Percentiles rank a stretch among this genome's conserved stretches.
Evolutionary conservation across 2,797 vertebrate genomes (phyloP).

Genomic region (Gymnodraco acuticeps): DNA sequence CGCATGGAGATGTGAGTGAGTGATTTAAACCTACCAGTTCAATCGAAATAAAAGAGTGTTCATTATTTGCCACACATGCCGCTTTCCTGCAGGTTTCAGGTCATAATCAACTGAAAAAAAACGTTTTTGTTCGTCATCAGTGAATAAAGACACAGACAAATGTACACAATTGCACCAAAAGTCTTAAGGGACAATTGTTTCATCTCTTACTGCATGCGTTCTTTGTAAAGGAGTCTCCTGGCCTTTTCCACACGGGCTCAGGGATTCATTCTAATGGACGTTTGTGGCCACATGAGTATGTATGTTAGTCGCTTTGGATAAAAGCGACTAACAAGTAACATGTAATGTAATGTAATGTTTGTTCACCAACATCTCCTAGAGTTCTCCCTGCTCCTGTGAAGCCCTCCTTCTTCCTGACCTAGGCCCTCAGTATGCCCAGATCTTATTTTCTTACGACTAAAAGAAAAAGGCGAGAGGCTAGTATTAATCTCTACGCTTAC

Average conservation of each 20-base stretch:
- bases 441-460: conserved; percentile 60
- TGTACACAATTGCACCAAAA: not conserved
- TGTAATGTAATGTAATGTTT: too few species aligned
- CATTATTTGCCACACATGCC: not conserved
- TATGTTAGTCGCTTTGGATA: too few species aligned
- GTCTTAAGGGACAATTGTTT: not conserved
- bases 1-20: not conserved
- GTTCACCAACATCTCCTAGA: conserved; percentile 15
- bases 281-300: not conserved
- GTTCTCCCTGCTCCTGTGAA: conserved; percentile 32
- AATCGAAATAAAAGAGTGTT: not conserved
- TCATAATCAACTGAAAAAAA: not conserved
- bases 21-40: not conserved
- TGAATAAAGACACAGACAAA: not conserved
- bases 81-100: not conserved
- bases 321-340: too few species aligned
- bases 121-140: not conserved
- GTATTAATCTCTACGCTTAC: conserved; percentile 49
- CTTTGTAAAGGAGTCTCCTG: conserved; percentile 8
- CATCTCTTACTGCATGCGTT: conserved; percentile 8
- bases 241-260: conserved; percentile 34
- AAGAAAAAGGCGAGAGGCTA: conserved; percentile 49
- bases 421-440: conserved; percentile 50
- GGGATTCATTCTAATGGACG: conserved; percentile 23
- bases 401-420: conserved; percentile 12